Evolutionary conservation across 1,140 invertebrate genomes (phyloP).

Genomic region (Cheumatopsyche charites): DNA sequence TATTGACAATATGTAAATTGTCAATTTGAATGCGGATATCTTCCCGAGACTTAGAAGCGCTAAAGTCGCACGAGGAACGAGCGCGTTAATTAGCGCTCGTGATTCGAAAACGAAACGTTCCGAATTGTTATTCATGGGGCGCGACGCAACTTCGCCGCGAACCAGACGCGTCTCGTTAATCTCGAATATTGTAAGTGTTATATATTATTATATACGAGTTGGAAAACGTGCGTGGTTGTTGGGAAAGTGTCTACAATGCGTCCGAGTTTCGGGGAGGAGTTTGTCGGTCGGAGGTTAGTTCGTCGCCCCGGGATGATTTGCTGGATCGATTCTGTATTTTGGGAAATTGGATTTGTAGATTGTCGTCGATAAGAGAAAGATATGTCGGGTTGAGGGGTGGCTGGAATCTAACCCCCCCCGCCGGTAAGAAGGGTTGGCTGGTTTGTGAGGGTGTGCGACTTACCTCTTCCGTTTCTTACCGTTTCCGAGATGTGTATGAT

Average conservation of each 20-base stretch:
- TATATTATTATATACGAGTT: background rate
- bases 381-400: conserved; percentile 36
- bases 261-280: background rate
- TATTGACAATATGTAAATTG: conserved; percentile 49
- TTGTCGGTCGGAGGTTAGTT: conserved; percentile 2
- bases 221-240: background rate
- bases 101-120: conserved; percentile 8
- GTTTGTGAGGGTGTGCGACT: background rate
- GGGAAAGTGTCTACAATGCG: background rate
- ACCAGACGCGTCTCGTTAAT: background rate
- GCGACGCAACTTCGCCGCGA: background rate
- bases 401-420: too few species aligned
- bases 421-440: conserved; percentile 14
- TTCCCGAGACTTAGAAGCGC: background rate
- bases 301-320: conserved; percentile 55
- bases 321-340: conserved; percentile 62
- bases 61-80: conserved; percentile 33
- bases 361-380: conserved; percentile 50
- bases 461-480: conserved; percentile 23
- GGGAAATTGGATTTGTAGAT: conserved; percentile 64
- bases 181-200: background rate
- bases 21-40: conserved; percentile 42
- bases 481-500: background rate
- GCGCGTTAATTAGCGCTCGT: conserved; percentile 34
- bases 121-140: conserved; percentile 8